phyloP scores from a whole-genome alignment of 2,888 invertebrate species.

The Molanna angustata region DNA sequence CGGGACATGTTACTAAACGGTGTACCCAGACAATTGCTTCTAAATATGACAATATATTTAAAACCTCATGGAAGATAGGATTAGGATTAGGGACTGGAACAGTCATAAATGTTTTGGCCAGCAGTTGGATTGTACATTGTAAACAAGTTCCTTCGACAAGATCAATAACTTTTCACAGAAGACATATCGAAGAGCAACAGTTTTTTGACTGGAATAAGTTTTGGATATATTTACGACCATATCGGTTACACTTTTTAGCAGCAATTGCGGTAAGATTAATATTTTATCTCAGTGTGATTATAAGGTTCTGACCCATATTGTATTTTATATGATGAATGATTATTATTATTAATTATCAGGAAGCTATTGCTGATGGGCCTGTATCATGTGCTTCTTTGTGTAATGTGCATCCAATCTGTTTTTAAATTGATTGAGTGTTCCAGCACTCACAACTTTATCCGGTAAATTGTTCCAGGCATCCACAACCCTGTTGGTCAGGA shows the following conservation, averaged over 20 bases:
- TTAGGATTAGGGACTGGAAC: constrained; percentile 49
- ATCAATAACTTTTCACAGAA: constrained; percentile 56
- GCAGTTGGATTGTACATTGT: constrained; percentile 62
- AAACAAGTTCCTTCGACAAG: constrained; percentile 56
- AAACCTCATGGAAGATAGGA: constrained; percentile 50
- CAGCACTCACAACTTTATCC: too few species aligned
- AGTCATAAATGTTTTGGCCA: constrained; percentile 41
- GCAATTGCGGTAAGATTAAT: constrained; percentile 67
- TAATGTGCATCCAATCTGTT: too few species aligned
- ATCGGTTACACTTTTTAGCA: constrained; percentile 70
- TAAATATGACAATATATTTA: constrained; percentile 34
- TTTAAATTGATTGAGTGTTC: too few species aligned
- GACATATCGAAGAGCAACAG: constrained; percentile 50
- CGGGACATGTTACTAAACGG: constrained; percentile 13
- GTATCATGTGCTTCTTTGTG: too few species aligned
- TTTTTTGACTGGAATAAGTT: constrained; percentile 79
- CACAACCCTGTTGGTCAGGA: too few species aligned
- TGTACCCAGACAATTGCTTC: constrained; percentile 3
- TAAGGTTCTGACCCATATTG: too few species aligned
- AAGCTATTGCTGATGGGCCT: too few species aligned
- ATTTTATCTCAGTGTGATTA: too few species aligned
- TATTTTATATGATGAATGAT: too few species aligned
- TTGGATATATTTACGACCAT: constrained; percentile 69
- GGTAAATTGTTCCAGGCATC: too few species aligned
- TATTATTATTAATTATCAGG: too few species aligned